Conservation (phyloP, 2,888 invertebrate species). For the Scelioninae gen. 1 region DNA sequence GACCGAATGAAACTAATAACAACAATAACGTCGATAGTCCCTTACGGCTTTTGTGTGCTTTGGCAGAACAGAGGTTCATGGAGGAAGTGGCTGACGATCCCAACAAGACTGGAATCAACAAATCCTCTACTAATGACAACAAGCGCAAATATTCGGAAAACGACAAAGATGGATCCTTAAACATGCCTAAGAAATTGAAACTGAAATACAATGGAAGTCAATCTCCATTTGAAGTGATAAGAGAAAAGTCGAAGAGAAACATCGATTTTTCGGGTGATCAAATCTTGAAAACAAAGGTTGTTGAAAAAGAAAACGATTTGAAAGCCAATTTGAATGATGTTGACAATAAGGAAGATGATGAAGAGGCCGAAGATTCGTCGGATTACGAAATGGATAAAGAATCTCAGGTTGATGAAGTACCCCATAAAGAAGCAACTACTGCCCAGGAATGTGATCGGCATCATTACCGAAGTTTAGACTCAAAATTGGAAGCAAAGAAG, state of each 20-base stretch:
- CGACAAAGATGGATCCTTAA: too few species aligned
- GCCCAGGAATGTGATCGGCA: conserved; percentile 72
- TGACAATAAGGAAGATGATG: conserved; percentile 45
- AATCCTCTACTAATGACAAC: conserved; percentile 55
- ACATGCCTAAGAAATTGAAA: conserved; percentile 47
- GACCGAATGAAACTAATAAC: conserved; percentile 83
- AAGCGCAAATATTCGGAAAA: conserved; percentile 74
- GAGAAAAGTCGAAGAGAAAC: conserved; percentile 71
- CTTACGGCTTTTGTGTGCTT: conserved; percentile 91
- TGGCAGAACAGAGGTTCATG: conserved; percentile 93
- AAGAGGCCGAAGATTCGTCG: conserved; percentile 19
- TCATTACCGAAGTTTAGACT: conserved; percentile 74
- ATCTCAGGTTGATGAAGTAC: conserved; percentile 61
- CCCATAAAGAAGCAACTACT: conserved; percentile 56
- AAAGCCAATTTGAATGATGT: conserved; percentile 37
- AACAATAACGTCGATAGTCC: conserved; percentile 83
- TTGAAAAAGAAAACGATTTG: neutral
- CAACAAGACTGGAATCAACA: conserved; percentile 67
- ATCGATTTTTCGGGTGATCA: conserved; percentile 68
- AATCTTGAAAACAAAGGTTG: conserved; percentile 28
- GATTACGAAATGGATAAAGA: conserved; percentile 55
- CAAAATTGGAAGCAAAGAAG: conserved; percentile 78
- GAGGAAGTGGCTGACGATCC: conserved; percentile 88
- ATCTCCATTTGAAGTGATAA: conserved; percentile 56
- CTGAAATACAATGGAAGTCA: conserved; percentile 65